Percentiles rank a stretch among this genome's conserved stretches.
These are phyloP conservation scores for Heteractis magnifica DNA, from an alignment of 92 coral and sea anemone species.

Conservation along the genomic window DNA sequence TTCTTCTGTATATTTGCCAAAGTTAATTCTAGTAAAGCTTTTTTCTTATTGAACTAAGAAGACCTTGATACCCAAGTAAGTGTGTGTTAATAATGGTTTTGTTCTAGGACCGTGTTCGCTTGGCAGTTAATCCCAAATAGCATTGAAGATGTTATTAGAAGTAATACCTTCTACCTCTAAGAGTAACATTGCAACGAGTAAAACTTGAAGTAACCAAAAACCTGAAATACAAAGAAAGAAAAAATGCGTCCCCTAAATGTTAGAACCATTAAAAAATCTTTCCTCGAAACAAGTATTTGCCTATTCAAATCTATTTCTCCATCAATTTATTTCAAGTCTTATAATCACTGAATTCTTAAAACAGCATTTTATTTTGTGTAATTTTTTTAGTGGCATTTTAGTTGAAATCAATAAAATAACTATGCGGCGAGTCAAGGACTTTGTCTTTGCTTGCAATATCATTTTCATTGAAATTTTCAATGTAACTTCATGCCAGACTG, in stretches of 20 bases:
- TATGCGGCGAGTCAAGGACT: background rate
- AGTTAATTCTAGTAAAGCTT: conserved; percentile 80
- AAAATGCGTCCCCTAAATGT: background rate
- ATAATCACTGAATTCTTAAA: conserved; percentile 14
- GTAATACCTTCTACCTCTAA: conserved; percentile 14
- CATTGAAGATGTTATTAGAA: conserved; percentile 78
- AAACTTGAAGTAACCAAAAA: background rate
- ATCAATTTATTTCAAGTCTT: background rate
- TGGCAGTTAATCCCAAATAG: conserved; percentile 75
- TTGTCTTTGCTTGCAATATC: background rate
- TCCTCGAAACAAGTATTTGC: background rate
- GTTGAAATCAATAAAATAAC: conserved; percentile 8
- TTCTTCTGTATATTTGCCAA: conserved; percentile 56
- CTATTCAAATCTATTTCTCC: background rate
- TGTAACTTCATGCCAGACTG: conserved; percentile 19
- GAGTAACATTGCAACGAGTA: conserved; percentile 10
- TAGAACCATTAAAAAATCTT: background rate
- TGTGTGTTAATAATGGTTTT: conserved; percentile 91
- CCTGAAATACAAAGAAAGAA: background rate
- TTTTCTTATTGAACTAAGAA: conserved; percentile 75
- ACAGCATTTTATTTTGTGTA: background rate
- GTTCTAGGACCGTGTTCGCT: conserved; percentile 77
- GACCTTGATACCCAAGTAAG: conserved; percentile 76
- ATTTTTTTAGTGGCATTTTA: background rate
- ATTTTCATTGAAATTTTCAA: conserved; percentile 12